Base-by-base conservation (phyloP, 1,140 invertebrate species). In the Brachystomella parvula region DNA sequence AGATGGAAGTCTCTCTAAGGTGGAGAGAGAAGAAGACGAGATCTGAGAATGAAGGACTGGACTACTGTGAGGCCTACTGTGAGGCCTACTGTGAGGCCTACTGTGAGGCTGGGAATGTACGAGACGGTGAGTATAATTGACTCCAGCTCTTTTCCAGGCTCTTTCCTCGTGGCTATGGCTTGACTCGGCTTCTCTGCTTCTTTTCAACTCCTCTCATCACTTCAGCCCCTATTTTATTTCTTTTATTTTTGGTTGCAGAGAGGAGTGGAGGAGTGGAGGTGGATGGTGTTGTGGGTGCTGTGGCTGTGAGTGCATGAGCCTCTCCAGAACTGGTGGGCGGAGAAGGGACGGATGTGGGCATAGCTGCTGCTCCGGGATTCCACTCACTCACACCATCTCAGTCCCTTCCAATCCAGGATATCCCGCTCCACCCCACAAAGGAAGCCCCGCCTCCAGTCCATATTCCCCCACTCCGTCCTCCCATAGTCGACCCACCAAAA, bases 31-130 rank as follows among this genome's bases (percentile, higher is more conserved):
- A 73, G 49, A 60, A 65, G 62, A 89, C 92, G 47, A 85, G 91
- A 68, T 96, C 92, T 17, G 93, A 96, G 79, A 92, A 92, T 76
- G 92, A 94, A 79, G 87, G 89, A 6, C 81, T 93, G 24, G 90
- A 94, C 78, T 75, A 72, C 58, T 71, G 67, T 66, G 72, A 69
- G 19, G 53, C n/a, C n/a, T n/a, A n/a, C n/a, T n/a, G n/a, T n/a
- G n/a, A 71, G 31, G 89, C n/a, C n/a, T n/a, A n/a, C n/a, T n/a
- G n/a, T n/a, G n/a, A 71, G 31, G 89, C 84, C 63, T 93, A 96
- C 80, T 94, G 96, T 65, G 92, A 96, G 79, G 93, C 93, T 26
- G 91, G 91, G 17, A 92, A 95, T 80, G 82, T 96, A 70, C 82
- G 90, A 77, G 93, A 96, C 80, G 93, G 92, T 95, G 83, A 84